These are phyloP conservation scores for Margaritifera margaritifera DNA, from an alignment of 2,888 invertebrate species.

Conservation along the genomic window DNA sequence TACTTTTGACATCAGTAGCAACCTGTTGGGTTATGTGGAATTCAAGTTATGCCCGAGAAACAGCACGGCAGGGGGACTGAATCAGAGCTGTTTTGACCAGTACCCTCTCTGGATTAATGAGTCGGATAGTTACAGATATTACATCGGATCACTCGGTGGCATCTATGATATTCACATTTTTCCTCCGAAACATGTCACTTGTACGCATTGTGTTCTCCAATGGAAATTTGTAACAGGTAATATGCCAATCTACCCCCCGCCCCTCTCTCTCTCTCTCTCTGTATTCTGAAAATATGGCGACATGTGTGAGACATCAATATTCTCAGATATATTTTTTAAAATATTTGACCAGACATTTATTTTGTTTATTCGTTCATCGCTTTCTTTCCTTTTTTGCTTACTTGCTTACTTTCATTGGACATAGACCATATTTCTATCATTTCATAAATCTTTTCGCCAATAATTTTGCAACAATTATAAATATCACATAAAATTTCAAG, in stretches of 20 bases:
- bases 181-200: conserved; percentile 64
- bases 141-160: conserved; percentile 47
- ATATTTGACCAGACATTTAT: background rate
- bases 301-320: background rate
- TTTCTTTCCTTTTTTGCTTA: conserved; percentile 4
- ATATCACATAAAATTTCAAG: too few species aligned
- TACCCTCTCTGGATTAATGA: conserved; percentile 60
- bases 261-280: background rate
- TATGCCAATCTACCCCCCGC: background rate
- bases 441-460: too few species aligned
- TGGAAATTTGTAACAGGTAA: conserved; percentile 72
- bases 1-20: conserved; percentile 64
- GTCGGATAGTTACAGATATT: conserved; percentile 50
- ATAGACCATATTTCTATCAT: too few species aligned
- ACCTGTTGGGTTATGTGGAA: conserved; percentile 71
- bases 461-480: too few species aligned
- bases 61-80: conserved; percentile 49
- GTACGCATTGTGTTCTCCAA: conserved; percentile 72
- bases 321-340: background rate
- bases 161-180: conserved; percentile 51
- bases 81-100: conserved; percentile 67
- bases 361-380: background rate
- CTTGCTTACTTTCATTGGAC: background rate
- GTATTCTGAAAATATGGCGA: background rate
- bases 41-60: conserved; percentile 69